These are phyloP conservation scores for Drymonia ruficornis DNA, from an alignment of 2,888 invertebrate genomes.

Conservation along the genomic window DNA sequence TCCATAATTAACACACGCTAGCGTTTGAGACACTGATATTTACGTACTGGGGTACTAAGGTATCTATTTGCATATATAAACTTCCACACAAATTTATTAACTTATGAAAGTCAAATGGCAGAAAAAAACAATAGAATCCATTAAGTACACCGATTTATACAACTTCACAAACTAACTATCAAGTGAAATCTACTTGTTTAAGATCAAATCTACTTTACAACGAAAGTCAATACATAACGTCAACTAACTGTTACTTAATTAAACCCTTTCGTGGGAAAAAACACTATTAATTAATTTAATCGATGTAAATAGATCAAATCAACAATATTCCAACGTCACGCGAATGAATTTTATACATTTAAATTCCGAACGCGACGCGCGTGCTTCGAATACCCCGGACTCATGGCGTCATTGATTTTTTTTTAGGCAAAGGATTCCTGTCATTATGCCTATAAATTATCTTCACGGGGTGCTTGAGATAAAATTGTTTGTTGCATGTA, in stretches of 20 bases:
- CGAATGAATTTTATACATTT: slow-evolving; percentile 36
- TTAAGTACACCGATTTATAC: too few relatives aligned
- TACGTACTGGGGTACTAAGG: too few relatives aligned
- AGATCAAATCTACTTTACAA: too few relatives aligned
- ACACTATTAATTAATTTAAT: slow-evolving; percentile 22
- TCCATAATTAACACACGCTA: too few relatives aligned
- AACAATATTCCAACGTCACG: slow-evolving; percentile 32
- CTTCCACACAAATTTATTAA: too few relatives aligned
- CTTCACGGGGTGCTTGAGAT: slow-evolving; percentile 69
- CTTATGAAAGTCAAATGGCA: too few relatives aligned
- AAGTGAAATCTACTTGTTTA: background rate
- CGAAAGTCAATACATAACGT: too few relatives aligned
- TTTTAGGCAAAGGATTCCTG: slow-evolving; percentile 64
- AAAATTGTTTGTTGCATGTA: slow-evolving; percentile 51
- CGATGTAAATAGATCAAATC: slow-evolving; percentile 47
- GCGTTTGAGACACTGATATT: too few relatives aligned
- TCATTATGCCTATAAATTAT: slow-evolving; percentile 73
- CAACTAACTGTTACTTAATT: too few relatives aligned
- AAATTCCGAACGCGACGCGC: slow-evolving; percentile 49
- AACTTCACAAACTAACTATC: too few relatives aligned
- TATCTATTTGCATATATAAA: too few relatives aligned
- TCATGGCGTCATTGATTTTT: slow-evolving; percentile 61
- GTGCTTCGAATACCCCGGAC: slow-evolving; percentile 66
- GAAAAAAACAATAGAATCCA: too few relatives aligned
- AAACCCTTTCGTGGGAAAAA: slow-evolving; percentile 31